These are phyloP conservation scores for Euura saliciscinereae DNA, from an alignment of 1,140 invertebrate species.

Conservation along the genomic window DNA sequence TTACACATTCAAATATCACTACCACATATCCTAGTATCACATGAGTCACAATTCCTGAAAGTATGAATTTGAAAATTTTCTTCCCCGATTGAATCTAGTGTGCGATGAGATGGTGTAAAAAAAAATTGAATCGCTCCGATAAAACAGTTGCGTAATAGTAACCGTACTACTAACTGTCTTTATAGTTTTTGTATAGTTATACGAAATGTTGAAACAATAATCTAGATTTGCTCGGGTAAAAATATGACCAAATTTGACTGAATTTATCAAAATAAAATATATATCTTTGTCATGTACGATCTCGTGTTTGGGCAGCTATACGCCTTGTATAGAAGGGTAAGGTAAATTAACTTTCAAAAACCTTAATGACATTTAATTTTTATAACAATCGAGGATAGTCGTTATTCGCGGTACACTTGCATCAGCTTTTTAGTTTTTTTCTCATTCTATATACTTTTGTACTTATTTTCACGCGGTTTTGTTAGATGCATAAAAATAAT, in stretches of 20 bases:
- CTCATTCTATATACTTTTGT: neutral
- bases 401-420: neutral
- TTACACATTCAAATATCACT: neutral
- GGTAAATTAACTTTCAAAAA: neutral
- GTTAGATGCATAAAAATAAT: neutral
- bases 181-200: neutral
- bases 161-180: neutral
- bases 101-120: neutral
- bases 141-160: neutral
- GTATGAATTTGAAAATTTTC: neutral
- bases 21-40: neutral
- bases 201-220: neutral
- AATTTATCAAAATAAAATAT: neutral
- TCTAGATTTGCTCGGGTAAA: neutral
- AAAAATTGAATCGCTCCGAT: neutral
- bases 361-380: neutral
- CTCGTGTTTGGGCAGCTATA: neutral
- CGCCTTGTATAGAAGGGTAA: neutral
- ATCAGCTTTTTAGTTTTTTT: neutral
- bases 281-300: neutral
- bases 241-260: slow-evolving; percentile 1
- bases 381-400: neutral
- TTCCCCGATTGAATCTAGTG: too few species aligned
- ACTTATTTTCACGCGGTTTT: neutral
- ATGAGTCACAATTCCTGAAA: neutral